A percentile compares a stretch with the other conserved stretches of the same genome.
Conservation (phyloP, 2,797 vertebrate species). For the Rhinichthys osculus region DNA sequence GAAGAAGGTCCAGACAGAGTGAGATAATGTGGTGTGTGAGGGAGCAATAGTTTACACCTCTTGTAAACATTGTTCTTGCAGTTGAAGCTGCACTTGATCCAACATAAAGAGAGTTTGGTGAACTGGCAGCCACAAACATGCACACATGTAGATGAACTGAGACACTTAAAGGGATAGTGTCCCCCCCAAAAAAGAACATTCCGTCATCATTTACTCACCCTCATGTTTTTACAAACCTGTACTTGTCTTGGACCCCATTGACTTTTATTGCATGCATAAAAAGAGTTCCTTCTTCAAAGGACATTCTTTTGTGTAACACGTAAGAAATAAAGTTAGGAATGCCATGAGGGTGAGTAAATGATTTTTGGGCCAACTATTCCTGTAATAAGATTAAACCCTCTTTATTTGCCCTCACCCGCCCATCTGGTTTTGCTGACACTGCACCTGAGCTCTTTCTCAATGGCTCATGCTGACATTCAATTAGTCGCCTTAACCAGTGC, state of each 20-base stretch:
- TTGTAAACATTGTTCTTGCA: conserved; percentile 37
- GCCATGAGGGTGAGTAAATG: background rate
- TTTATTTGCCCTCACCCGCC: conserved; percentile 62
- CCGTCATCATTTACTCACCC: background rate
- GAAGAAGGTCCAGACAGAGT: conserved; percentile 36
- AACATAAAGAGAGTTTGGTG: conserved; percentile 39
- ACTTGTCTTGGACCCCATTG: background rate
- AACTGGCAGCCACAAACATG: conserved; percentile 9
- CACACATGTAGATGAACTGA: background rate
- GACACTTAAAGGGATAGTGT: background rate
- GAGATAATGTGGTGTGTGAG: conserved; percentile 37
- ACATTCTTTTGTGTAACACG: background rate
- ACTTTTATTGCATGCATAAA: background rate
- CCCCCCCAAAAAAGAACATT: background rate
- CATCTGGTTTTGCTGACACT: conserved; percentile 69
- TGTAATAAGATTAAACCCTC: conserved; percentile 60
- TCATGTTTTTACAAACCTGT: background rate
- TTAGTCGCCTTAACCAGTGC: conserved; percentile 74
- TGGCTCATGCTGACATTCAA: conserved; percentile 74
- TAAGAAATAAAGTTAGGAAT: conserved; percentile 11
- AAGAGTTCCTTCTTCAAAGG: background rate
- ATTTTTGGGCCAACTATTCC: conserved; percentile 22
- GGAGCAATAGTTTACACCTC: conserved; percentile 34
- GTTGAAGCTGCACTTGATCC: conserved; percentile 41
- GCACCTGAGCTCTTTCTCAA: conserved; percentile 65